phyloP scores from a whole-genome alignment of 2,797 vertebrate species.

The Steatocranus sp. region DNA sequence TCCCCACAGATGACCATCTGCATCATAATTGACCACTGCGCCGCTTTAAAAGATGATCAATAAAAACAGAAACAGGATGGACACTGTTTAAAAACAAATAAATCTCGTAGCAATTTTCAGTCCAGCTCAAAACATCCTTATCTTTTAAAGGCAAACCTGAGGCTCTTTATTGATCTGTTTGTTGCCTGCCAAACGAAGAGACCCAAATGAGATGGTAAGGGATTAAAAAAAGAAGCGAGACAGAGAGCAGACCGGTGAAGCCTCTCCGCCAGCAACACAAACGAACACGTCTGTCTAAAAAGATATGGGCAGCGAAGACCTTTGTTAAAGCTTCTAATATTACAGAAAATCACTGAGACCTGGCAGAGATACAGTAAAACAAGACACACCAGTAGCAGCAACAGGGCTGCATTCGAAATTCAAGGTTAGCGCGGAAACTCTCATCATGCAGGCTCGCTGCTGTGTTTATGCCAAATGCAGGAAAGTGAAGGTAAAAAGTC shows the following conservation, averaged over 20 bases:
- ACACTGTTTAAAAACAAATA: neutral
- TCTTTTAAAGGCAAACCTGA: slow-evolving; percentile 29
- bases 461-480: neutral
- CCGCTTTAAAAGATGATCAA: slow-evolving; percentile 20
- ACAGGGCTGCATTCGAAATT: neutral
- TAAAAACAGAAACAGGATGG: slow-evolving; percentile 18
- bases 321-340: neutral
- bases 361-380: neutral
- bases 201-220: slow-evolving; percentile 17
- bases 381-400: neutral
- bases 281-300: neutral
- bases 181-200: slow-evolving; percentile 16
- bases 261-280: neutral
- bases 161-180: slow-evolving; percentile 49
- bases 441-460: neutral
- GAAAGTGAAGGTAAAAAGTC: neutral
- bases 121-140: slow-evolving; percentile 29
- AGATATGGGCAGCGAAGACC: neutral
- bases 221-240: neutral
- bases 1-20: neutral
- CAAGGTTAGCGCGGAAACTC: neutral
- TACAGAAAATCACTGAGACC: neutral
- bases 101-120: neutral
- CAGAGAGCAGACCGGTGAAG: neutral
- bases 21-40: neutral